Evolutionary conservation across 1,140 invertebrate species (phyloP).

Genomic region (Aphelenchoides besseyi): DNA sequence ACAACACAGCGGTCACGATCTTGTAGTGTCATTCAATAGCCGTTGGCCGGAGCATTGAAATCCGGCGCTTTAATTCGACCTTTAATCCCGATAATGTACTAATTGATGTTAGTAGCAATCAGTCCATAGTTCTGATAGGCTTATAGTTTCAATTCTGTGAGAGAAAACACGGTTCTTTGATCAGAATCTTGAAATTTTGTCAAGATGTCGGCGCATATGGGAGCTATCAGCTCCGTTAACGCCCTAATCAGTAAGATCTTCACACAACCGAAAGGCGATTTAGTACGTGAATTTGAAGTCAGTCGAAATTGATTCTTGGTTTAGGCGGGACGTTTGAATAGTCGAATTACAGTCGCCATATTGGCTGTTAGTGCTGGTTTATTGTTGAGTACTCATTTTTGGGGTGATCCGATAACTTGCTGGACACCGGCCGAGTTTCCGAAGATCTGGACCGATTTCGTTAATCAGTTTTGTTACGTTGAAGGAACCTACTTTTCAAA

Average conservation of each 20-base stretch:
- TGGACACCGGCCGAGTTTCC: slow-evolving; percentile 62
- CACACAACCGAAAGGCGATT: slow-evolving; percentile 60
- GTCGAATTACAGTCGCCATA: slow-evolving; percentile 54
- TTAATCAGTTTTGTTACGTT: slow-evolving; percentile 63
- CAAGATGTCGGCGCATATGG: slow-evolving; percentile 40
- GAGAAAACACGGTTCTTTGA: too few species aligned
- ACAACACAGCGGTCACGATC: too few species aligned
- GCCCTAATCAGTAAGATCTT: slow-evolving; percentile 58
- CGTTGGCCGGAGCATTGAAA: too few species aligned
- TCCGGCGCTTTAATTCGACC: too few species aligned
- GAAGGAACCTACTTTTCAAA: slow-evolving; percentile 57
- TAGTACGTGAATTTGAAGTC: slow-evolving; percentile 46
- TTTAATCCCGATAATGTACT: too few species aligned
- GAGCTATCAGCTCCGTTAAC: slow-evolving; percentile 57
- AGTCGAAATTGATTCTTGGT: slow-evolving; percentile 13
- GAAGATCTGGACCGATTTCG: slow-evolving; percentile 56
- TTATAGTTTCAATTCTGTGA: too few species aligned
- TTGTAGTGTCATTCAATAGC: too few species aligned
- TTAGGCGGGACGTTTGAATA: slow-evolving; percentile 61
- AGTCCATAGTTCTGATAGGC: too few species aligned
- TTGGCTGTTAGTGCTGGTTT: slow-evolving; percentile 52
- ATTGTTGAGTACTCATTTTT: slow-evolving; percentile 58
- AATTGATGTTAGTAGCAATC: too few species aligned
- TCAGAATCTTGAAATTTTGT: background rate
- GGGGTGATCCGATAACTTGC: slow-evolving; percentile 62